A percentile compares a stretch with the other conserved stretches of the same genome.
These are phyloP conservation scores for Chrysocyon brachyurus DNA, from an alignment of 2,797 vertebrate genomes.

Conservation along the genomic window DNA sequence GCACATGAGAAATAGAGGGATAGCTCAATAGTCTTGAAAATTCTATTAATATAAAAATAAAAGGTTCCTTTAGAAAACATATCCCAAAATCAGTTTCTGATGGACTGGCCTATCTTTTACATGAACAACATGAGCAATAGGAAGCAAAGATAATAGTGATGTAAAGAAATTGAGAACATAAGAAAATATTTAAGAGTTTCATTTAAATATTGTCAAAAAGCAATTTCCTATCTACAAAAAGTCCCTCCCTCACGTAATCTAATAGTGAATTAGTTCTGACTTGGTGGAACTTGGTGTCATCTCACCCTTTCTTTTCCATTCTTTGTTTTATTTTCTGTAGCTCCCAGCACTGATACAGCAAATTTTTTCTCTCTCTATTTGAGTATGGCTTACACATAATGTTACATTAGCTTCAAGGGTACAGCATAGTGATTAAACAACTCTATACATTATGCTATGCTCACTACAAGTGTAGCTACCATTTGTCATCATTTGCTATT, in stretches of 20 bases:
- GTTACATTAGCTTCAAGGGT: not conserved
- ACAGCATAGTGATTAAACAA: not conserved
- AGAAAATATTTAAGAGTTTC: not conserved
- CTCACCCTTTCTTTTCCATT: not conserved
- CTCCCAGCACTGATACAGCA: not conserved
- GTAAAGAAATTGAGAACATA: conserved; percentile 1
- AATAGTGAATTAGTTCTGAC: not conserved
- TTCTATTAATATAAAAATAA: not conserved
- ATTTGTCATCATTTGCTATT: not conserved
- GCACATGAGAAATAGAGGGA: not conserved
- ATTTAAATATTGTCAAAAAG: not conserved
- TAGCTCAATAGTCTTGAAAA: not conserved
- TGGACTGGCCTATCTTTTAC: not conserved
- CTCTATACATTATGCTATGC: not conserved
- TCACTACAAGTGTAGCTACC: not conserved
- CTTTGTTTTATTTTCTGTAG: conserved; percentile 1
- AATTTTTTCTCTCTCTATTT: not conserved
- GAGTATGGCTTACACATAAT: not conserved
- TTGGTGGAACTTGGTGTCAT: not conserved
- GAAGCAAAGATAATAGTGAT: not conserved
- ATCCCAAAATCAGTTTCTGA: not conserved
- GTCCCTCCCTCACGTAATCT: not conserved
- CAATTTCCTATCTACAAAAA: not conserved
- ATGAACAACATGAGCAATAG: not conserved
- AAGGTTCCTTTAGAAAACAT: not conserved